Evolutionary conservation across 1,140 invertebrate genomes (phyloP), one percentile per base, ranked within the genome.

Genomic region (Aphis craccivora): DNA sequence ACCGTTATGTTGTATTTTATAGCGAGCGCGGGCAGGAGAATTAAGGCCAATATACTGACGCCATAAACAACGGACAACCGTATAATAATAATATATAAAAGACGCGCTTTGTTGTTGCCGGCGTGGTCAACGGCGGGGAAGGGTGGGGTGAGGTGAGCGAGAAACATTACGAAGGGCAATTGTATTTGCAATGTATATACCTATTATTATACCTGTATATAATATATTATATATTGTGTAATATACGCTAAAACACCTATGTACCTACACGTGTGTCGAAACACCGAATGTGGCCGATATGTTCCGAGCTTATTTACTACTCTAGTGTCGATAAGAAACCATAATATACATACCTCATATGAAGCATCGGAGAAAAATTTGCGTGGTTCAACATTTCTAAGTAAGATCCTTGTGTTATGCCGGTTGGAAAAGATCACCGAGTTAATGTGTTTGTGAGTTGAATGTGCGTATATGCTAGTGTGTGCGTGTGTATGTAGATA

Each of bases 1-100:
- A 5, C 25, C 22, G 55, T 67, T 37, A 53, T 30, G 86, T 88
- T 87, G 25, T 48, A 30, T 30, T 48, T 87, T 48, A 51, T 51
- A 6, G 67, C n/a, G 8, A 2, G 22, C 5, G n/a, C 45, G 51
- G 91, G 76, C 37, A 22, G 35, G 2, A 84, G 30, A 92, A 76
- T 84, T 53, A 37, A 92, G 76, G 76, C 91, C 91, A 83, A 92
- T 83, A 83, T 92, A 92, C 60, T 25, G 43, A 22, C 67, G 76
- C 91, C 67, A 37, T 92, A 92, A 92, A 92, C 91, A 83, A 92
- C 43, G 43, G 3, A 76, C 8, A 40, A 51, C 40, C 43, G 37
- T 76, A 76, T 76, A 76, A 91, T 40, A 51, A 51, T 51, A 81
- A 45, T 83, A 51, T 83, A 83, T 48, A 83, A 92, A 83, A 83